Evolutionary conservation across 1,140 invertebrate species (phyloP).

Genomic region (Drosophila azteca): DNA sequence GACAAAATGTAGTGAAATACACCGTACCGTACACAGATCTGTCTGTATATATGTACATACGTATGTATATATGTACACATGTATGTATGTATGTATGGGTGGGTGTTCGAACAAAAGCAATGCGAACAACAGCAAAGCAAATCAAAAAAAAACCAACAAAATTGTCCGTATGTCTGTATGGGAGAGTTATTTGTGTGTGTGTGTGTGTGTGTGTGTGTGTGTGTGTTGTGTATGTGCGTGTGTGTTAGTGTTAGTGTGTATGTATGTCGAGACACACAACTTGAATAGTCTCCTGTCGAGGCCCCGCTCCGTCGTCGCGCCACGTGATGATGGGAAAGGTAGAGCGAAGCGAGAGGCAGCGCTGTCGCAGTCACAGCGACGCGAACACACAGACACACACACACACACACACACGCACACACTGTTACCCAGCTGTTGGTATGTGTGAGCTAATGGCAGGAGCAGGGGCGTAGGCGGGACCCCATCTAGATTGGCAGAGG

Average conservation of each 20-base stretch:
- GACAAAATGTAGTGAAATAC: too few relatives aligned
- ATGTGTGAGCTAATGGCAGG: too few relatives aligned
- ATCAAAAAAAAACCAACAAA: conserved; percentile 28
- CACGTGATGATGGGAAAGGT: conserved; percentile 17
- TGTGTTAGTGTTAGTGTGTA: conserved; percentile 3
- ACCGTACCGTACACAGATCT: too few relatives aligned
- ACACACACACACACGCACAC: neutral
- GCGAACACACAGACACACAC: conserved; percentile 28
- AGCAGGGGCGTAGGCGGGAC: neutral
- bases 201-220: conserved; percentile 8
- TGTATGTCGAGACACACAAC: conserved; percentile 55
- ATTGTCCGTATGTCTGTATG: conserved; percentile 2
- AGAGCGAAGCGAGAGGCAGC: conserved; percentile 10
- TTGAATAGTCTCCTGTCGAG: conserved; percentile 73
- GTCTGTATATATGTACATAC: neutral
- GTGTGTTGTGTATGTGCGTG: neutral
- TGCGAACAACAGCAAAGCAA: conserved; percentile 16
- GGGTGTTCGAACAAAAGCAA: conserved; percentile 29
- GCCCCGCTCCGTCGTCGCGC: conserved; percentile 53
- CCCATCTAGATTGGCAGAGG: too few relatives aligned
- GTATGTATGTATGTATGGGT: neutral
- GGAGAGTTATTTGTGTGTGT: neutral
- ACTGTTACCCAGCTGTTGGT: neutral
- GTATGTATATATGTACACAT: neutral
- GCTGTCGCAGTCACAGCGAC: conserved; percentile 38